Percentiles rank a stretch among this genome's conserved stretches.
phyloP scores from a whole-genome alignment of 2,888 invertebrate genomes.

The Chaetogeoica ovagalla region DNA sequence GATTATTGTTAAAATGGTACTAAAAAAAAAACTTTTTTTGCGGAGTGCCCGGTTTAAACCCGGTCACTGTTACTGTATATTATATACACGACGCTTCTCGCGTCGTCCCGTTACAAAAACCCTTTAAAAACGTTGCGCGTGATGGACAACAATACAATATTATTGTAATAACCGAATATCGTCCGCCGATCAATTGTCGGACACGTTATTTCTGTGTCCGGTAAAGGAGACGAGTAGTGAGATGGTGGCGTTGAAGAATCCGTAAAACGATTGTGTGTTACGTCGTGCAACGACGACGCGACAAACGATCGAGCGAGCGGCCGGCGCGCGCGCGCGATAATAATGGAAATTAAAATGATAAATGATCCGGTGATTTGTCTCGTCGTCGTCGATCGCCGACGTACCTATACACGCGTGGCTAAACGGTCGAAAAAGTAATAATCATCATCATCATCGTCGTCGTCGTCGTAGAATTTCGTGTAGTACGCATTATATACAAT shows the following conservation, averaged over 20 bases:
- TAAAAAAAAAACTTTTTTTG: too few species aligned
- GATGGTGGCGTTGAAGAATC: background rate
- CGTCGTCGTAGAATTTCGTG: background rate
- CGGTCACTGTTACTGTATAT: too few species aligned
- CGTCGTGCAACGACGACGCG: constrained; percentile 29
- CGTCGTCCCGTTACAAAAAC: too few species aligned
- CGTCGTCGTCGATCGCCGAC: constrained; percentile 30
- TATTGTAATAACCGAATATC: too few species aligned
- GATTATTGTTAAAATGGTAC: too few species aligned
- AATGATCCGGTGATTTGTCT: constrained; percentile 49
- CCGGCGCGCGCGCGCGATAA: constrained; percentile 9
- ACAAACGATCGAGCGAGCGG: constrained; percentile 17
- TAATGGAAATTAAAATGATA: constrained; percentile 51
- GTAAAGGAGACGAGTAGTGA: too few species aligned
- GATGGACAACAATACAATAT: too few species aligned
- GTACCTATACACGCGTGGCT: background rate
- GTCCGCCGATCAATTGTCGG: too few species aligned
- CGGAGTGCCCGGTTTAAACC: too few species aligned
- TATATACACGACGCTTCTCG: too few species aligned
- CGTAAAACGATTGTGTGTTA: constrained; percentile 37
- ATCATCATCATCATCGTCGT: background rate
- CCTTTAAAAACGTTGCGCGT: too few species aligned
- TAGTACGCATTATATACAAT: background rate
- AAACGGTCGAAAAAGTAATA: constrained; percentile 17
- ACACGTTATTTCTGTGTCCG: too few species aligned